Evolutionary conservation across 1,140 invertebrate genomes (phyloP), one percentile per base, ranked within the genome.

Genomic region (Dufourea novaeangliae): DNA sequence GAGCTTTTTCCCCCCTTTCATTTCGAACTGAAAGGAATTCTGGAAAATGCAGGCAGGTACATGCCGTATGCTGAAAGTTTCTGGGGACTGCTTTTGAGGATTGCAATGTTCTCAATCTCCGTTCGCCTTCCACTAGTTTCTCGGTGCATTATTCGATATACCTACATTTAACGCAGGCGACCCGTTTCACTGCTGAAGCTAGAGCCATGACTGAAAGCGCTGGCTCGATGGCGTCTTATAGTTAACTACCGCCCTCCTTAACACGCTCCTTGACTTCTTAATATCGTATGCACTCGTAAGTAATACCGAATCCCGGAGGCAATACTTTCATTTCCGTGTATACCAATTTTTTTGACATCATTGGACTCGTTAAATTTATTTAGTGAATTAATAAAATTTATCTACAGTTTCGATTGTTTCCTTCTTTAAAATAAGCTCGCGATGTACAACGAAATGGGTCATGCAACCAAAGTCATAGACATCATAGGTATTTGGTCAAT

Each of bases 21-120:
- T 84, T 84, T 78, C 69, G 52, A 63, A 80, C 80, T 85, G 82
- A 85, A 84, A 84, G 78, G 59, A 66, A 84, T 74, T 67, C 63
- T 80, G 63, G 74, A 75, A 80, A 83, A 84, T 79, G 81, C 80
- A 74, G 62, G 67, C 77, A 66, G 67, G 71, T 44, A 79, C 66
- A 75, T 52, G 72, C 50, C 44, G 82, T 50, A 52, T 39, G 82
- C 54, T 73, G 50, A 59, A 70, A 80, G 50, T 77, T 85, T 84
- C 78, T 59, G 46, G 41, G 27, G 68, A 77, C 64, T 69, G 62
- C 83, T 78, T 78, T 80, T 63, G 46, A 80, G 78, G 52, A 83
- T 34, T 22, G 68, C 68, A 63, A 80, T 78, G 72, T 80, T 80
- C 64, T 56, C 57, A 68, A 72, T 61, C 46, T 67, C 61, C 68